Conservation (phyloP, 2,113 vertebrate species). For the Anguilla japonica region DNA sequence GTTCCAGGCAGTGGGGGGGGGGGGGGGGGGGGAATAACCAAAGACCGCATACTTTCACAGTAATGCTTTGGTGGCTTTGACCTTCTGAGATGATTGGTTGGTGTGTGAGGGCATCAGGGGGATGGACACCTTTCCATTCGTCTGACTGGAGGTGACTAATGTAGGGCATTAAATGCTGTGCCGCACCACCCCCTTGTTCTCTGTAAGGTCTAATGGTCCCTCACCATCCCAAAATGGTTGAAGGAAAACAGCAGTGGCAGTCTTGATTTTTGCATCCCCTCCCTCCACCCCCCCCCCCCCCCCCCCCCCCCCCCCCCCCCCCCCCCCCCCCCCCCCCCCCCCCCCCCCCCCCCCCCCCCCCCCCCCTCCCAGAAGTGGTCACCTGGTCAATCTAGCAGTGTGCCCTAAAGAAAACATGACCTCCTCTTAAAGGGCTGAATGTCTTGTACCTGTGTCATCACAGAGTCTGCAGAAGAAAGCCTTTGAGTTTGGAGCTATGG, state of each 20-base stretch:
- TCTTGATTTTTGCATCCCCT: neutral
- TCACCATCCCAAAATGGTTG: neutral
- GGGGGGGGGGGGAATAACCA: constrained; percentile 59
- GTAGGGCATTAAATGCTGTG: neutral
- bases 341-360: neutral
- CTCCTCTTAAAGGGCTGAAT: constrained; percentile 25
- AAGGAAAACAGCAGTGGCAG: neutral
- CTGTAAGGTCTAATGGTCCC: neutral
- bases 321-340: neutral
- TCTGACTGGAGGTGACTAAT: neutral
- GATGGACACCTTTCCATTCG: neutral
- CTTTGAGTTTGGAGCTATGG: constrained; percentile 28
- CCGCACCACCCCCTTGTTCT: neutral
- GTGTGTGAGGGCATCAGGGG: neutral
- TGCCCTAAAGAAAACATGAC: neutral
- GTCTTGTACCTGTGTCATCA: neutral
- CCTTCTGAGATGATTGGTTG: neutral
- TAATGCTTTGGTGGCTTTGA: neutral
- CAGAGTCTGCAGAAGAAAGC: neutral
- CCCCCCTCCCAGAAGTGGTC: neutral
- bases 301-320: no score
- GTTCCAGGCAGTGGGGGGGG: constrained; percentile 2
- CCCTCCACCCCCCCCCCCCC: neutral
- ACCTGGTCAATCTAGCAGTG: neutral
- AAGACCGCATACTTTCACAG: constrained; percentile 55